A percentile compares a stretch with the other conserved stretches of the same genome.
Evolutionary conservation across 2,797 vertebrate species (phyloP).

Genomic region (Saxicola maurus): DNA sequence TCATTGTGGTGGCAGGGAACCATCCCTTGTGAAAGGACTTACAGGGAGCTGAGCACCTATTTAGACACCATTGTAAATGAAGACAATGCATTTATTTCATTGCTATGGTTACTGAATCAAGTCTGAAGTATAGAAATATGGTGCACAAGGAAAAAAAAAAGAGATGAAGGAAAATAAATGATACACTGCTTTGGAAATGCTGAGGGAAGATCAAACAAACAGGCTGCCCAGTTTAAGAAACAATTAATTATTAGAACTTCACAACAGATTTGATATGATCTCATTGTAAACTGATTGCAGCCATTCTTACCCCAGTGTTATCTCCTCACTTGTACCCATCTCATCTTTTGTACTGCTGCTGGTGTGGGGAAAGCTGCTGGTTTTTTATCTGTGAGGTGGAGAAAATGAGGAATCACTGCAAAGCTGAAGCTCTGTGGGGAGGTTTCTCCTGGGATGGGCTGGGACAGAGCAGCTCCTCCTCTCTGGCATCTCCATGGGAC

Average conservation of each 20-base stretch:
- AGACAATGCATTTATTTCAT: conserved; percentile 58
- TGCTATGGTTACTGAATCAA: conserved; percentile 59
- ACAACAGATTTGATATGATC: not conserved
- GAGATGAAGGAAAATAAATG: not conserved
- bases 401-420: not conserved
- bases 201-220: conserved; percentile 3
- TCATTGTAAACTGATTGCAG: not conserved
- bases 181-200: not conserved
- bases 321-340: not conserved
- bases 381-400: not conserved
- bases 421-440: not conserved
- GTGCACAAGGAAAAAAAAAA: not conserved
- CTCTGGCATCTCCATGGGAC: rapidly evolving
- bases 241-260: conserved; percentile 37
- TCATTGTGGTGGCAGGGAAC: not conserved
- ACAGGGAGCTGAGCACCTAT: conserved; percentile 26
- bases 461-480: not conserved
- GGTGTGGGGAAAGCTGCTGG: not conserved
- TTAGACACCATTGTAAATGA: conserved; percentile 53
- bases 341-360: not conserved
- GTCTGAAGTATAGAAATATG: conserved; percentile 19
- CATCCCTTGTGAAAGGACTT: conserved; percentile 13
- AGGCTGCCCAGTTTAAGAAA: conserved; percentile 24
- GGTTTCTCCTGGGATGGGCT: not conserved
- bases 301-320: not conserved